Conservation (phyloP, 1,140 invertebrate genomes). For the Heliconius hewitsoni region DNA sequence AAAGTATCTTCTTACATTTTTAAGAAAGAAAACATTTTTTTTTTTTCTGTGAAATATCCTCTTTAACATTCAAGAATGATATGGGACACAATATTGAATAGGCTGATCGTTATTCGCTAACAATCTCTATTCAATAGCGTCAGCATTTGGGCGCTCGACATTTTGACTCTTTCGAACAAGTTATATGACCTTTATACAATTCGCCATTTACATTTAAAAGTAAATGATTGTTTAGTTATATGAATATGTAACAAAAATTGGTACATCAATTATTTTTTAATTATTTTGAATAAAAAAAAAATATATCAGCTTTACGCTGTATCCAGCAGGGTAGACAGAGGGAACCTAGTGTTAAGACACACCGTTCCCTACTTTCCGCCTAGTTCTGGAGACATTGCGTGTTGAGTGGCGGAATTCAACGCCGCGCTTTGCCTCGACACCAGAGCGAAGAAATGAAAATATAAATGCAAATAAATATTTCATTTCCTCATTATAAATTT, state of each 20-base stretch:
- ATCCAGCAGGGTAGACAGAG: too few species aligned
- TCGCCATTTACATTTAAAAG: background rate
- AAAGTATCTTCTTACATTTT: too few species aligned
- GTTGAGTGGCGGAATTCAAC: too few species aligned
- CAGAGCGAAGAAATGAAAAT: too few species aligned
- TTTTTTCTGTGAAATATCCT: background rate
- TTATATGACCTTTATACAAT: background rate
- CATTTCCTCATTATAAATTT: too few species aligned
- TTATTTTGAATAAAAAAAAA: too few species aligned
- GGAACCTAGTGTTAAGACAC: too few species aligned
- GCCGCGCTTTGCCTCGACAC: too few species aligned
- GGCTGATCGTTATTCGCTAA: slow-evolving; percentile 1
- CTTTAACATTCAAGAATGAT: background rate
- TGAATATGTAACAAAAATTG: background rate
- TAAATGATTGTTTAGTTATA: background rate
- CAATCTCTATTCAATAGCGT: background rate
- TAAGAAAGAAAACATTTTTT: background rate
- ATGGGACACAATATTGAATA: background rate
- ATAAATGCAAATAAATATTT: too few species aligned
- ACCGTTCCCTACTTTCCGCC: too few species aligned
- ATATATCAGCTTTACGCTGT: too few species aligned
- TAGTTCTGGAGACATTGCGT: too few species aligned
- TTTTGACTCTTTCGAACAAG: background rate
- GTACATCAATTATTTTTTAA: background rate
- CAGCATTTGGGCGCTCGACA: background rate